These are phyloP conservation scores for Sebastes paucispinis DNA, from an alignment of 2,797 vertebrate species.

Conservation along the genomic window DNA sequence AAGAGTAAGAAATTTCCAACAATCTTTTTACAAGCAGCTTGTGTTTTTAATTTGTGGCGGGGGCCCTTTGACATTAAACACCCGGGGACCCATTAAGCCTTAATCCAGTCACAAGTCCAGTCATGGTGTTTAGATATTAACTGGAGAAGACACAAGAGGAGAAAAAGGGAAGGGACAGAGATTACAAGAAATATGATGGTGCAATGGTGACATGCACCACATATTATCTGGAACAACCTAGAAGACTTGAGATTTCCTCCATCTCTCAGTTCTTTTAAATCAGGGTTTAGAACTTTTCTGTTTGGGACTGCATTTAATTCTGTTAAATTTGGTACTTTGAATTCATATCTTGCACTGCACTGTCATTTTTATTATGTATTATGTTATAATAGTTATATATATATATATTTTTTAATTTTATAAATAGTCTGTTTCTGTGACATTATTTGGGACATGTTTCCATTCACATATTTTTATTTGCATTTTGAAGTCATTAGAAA, in stretches of 20 bases:
- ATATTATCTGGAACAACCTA: background rate
- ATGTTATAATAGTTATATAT: too few species aligned
- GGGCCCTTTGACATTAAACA: constrained; percentile 11
- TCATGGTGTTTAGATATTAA: constrained; percentile 42
- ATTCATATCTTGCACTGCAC: too few species aligned
- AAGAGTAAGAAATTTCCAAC: background rate
- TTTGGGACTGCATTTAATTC: too few species aligned
- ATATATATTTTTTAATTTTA: too few species aligned
- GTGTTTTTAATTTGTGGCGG: constrained; percentile 15
- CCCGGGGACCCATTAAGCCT: constrained; percentile 46
- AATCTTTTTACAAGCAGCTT: constrained; percentile 3
- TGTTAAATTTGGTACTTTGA: too few species aligned
- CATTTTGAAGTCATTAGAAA: too few species aligned
- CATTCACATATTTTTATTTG: too few species aligned
- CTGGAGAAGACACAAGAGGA: constrained; percentile 18
- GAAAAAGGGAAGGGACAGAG: constrained; percentile 14
- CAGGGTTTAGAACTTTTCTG: background rate
- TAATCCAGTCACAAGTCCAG: constrained; percentile 57
- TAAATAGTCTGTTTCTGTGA: too few species aligned
- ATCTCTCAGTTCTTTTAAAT: background rate
- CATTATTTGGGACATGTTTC: too few species aligned
- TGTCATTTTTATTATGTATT: too few species aligned
- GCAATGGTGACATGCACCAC: background rate
- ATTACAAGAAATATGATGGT: background rate
- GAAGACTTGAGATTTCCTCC: background rate